Conservation (phyloP, 2,797 vertebrate genomes). For the Chlorospingus flavigularis region DNA sequence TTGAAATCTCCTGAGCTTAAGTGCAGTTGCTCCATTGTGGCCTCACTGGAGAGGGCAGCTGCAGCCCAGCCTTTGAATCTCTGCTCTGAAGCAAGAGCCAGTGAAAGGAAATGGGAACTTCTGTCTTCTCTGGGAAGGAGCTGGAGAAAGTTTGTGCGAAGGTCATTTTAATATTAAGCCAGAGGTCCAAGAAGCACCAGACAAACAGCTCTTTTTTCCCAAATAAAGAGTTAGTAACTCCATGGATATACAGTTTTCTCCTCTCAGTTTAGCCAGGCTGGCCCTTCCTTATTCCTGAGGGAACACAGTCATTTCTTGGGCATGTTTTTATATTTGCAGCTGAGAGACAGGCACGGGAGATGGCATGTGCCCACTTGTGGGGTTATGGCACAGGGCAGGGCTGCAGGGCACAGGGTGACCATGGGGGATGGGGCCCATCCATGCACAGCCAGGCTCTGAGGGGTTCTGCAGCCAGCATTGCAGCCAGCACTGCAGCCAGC, state of each 20-base stretch:
- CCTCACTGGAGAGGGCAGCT: neutral
- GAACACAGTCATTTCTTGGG: conserved; percentile 35
- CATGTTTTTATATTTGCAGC: neutral
- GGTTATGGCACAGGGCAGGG: neutral
- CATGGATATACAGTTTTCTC: neutral
- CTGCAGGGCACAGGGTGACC: neutral
- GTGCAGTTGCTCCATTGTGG: neutral
- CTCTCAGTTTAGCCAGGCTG: conserved; percentile 12
- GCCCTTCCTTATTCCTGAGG: conserved; percentile 11
- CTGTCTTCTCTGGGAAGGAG: conserved; percentile 17
- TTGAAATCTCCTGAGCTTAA: neutral
- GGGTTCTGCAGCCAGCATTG: neutral
- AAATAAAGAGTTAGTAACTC: conserved; percentile 43
- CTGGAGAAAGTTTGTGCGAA: neutral
- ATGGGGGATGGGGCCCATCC: neutral
- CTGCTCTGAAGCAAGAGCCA: neutral
- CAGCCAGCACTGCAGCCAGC: neutral
- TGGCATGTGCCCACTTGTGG: neutral
- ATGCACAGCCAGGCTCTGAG: neutral
- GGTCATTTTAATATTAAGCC: conserved; percentile 24
- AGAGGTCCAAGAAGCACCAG: conserved; percentile 9
- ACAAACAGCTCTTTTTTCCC: conserved; percentile 8
- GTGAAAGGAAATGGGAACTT: neutral
- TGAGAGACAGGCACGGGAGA: neutral
- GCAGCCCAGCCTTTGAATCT: neutral